Conservation (phyloP, 2,113 vertebrate genomes). For the Bubalus kerabau region DNA sequence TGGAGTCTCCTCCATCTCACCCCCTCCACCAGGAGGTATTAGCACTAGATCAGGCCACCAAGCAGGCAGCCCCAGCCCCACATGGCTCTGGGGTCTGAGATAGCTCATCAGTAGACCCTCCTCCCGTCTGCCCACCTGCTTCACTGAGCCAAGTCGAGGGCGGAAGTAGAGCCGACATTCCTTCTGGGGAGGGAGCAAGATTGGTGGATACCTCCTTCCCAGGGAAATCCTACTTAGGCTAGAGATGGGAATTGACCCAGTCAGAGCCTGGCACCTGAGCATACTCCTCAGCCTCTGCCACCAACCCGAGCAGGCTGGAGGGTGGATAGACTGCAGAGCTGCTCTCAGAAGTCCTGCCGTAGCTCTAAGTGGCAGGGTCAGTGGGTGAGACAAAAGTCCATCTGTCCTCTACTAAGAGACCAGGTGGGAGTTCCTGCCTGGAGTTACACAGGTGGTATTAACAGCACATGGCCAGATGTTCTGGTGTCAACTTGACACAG, state of each 20-base stretch:
- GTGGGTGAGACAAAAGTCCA: constrained; percentile 13
- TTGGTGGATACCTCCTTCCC: background rate
- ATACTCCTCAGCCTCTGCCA: background rate
- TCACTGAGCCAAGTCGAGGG: background rate
- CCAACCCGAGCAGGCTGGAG: background rate
- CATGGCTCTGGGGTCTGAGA: background rate
- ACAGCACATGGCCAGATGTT: background rate
- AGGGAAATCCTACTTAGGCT: background rate
- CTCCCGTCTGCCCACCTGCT: background rate
- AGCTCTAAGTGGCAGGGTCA: background rate
- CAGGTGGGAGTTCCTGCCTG: constrained; percentile 48
- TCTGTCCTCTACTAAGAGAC: constrained; percentile 51
- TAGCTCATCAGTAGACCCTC: background rate
- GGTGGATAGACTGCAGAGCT: background rate
- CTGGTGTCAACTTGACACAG: constrained; percentile 29
- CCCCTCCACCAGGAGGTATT: background rate
- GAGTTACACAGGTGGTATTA: constrained; percentile 40
- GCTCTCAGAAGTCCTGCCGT: background rate
- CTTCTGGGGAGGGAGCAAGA: background rate
- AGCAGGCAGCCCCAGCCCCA: background rate
- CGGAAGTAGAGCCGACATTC: background rate
- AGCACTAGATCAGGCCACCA: background rate
- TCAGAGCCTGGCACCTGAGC: background rate
- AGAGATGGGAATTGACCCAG: background rate
- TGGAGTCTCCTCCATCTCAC: background rate